Percentiles rank a stretch among this genome's conserved stretches.
Conservation (phyloP, 2,888 invertebrate species). For the Anthoptus insignis region DNA sequence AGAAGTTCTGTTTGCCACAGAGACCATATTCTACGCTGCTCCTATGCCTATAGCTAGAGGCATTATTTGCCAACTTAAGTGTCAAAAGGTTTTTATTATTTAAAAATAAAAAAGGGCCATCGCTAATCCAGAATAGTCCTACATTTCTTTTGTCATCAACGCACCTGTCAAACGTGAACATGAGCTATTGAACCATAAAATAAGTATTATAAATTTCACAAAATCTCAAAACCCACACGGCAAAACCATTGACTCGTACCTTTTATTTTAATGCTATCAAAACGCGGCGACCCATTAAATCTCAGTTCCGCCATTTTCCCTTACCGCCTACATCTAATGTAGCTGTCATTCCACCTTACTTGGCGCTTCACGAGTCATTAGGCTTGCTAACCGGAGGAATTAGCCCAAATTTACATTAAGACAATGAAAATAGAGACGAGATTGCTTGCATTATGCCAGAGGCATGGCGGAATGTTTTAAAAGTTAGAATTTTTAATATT, state of each 20-base stretch:
- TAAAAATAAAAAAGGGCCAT: no score
- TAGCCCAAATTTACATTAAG: constrained; percentile 53
- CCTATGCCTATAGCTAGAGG: no score
- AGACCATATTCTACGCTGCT: no score
- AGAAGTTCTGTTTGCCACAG: no score
- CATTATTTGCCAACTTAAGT: no score
- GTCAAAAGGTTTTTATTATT: no score
- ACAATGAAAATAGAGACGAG: constrained; percentile 31
- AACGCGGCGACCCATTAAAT: constrained; percentile 35
- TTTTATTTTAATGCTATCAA: constrained; percentile 15
- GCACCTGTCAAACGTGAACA: no score
- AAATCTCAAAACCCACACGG: no score
- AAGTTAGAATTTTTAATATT: background rate
- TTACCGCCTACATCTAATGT: constrained; percentile 58
- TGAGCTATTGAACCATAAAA: no score
- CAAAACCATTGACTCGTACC: constrained; percentile 8
- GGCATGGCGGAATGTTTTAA: background rate
- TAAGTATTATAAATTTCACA: no score
- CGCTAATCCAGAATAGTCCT: no score
- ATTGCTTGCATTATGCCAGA: background rate
- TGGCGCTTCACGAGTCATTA: constrained; percentile 67
- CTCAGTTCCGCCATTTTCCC: constrained; percentile 56
- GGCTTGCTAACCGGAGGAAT: constrained; percentile 62
- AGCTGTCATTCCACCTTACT: constrained; percentile 58
- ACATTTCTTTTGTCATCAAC: no score